Conservation (phyloP, 1,140 invertebrate genomes). For the Zophobas morio region DNA sequence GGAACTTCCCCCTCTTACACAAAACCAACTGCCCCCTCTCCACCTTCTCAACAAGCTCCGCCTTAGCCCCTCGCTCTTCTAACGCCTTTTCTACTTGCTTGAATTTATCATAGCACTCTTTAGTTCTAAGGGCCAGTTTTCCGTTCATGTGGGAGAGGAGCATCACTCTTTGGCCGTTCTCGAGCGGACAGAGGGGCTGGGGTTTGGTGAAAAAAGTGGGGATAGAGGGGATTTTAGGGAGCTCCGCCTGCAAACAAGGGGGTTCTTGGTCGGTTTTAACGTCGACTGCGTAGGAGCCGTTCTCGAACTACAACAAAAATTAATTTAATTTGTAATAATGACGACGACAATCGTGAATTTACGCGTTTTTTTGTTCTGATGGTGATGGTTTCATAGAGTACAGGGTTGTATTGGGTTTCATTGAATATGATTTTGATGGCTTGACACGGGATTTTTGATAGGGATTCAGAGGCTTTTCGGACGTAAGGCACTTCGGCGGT, state of each 20-base stretch:
- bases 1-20: not conserved
- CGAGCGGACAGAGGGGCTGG: constrained; percentile 2
- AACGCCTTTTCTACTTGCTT: constrained; percentile 40
- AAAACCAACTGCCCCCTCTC: constrained; percentile 52
- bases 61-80: constrained; percentile 39
- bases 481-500: constrained; percentile 17
- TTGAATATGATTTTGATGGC: constrained; percentile 31
- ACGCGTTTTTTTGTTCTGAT: constrained; percentile 40
- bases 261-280: not conserved
- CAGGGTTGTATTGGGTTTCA: not conserved
- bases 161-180: constrained; percentile 44
- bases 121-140: constrained; percentile 44
- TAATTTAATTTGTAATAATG: not conserved
- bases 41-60: constrained; percentile 9
- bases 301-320: constrained; percentile 23
- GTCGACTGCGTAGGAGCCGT: constrained; percentile 29
- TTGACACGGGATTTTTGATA: constrained; percentile 28
- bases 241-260: not conserved
- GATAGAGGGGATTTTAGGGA: no score
- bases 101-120: constrained; percentile 33
- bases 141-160: constrained; percentile 18
- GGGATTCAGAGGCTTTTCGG: constrained; percentile 30
- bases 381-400: constrained; percentile 7
- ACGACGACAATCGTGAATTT: not conserved
- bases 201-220: constrained; percentile 22